These are phyloP conservation scores for Corella eumyota DNA, from an alignment of 23 tunicate genomes.

Conservation along the genomic window DNA sequence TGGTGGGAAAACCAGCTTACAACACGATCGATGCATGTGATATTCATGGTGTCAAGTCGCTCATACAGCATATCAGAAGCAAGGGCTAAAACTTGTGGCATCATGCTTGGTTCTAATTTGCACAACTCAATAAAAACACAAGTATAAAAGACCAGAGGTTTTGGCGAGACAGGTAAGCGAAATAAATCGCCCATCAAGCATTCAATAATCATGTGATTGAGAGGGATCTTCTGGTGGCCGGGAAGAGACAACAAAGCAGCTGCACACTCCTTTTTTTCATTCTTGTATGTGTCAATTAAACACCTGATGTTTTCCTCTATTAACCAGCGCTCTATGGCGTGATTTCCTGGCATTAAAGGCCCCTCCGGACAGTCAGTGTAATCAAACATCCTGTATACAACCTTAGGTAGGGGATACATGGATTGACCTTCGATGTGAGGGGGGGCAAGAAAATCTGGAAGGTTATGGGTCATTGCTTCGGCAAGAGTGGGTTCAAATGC, in stretches of 20 bases:
- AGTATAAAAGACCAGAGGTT: conserved; percentile 60
- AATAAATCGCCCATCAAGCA: conserved; percentile 77
- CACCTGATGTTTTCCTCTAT: conserved; percentile 65
- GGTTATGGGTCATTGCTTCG: conserved; percentile 71
- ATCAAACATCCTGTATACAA: conserved; percentile 89
- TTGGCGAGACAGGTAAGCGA: conserved; percentile 61
- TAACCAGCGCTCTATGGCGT: conserved; percentile 87
- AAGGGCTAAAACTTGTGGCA: conserved; percentile 97
- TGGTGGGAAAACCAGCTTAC: conserved; percentile 98
- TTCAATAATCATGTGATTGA: conserved; percentile 66
- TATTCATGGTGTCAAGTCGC: conserved; percentile 80
- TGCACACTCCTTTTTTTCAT: conserved; percentile 92
- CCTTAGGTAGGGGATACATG: conserved; percentile 66
- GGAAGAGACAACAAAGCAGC: conserved; percentile 40
- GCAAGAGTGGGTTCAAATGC: conserved; percentile 83
- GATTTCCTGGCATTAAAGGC: conserved; percentile 78
- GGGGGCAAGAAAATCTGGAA: conserved; percentile 75
- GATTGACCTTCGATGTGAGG: conserved; percentile 70
- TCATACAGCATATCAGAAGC: conserved; percentile 99
- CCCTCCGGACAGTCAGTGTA: conserved; percentile 96
- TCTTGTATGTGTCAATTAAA: conserved; percentile 33
- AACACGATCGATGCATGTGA: conserved; percentile 72
- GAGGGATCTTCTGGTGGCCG: conserved; percentile 60
- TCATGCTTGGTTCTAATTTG: conserved; percentile 79
- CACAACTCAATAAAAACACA: conserved; percentile 89